These are phyloP conservation scores for Dyspetes luteomarginatus DNA, from an alignment of 2,888 invertebrate species.

Conservation along the genomic window DNA sequence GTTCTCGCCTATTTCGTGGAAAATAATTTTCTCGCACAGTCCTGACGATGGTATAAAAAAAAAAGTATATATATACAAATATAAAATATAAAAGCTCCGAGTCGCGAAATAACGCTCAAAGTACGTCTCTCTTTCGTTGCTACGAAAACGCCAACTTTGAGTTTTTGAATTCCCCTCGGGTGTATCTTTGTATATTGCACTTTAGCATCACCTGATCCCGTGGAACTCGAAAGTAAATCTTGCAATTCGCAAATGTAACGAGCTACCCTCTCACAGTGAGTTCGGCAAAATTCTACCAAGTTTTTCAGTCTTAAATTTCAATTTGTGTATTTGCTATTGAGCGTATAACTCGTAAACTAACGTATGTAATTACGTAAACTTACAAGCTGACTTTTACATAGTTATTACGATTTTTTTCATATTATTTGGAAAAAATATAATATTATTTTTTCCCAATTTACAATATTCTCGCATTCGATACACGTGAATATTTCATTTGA, in stretches of 20 bases:
- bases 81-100: slow-evolving; percentile 8
- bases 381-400: too few species aligned
- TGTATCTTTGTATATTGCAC: neutral
- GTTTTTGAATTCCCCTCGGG: slow-evolving; percentile 37
- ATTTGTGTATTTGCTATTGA: too few species aligned
- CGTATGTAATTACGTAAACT: too few species aligned
- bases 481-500: too few species aligned
- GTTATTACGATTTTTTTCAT: too few species aligned
- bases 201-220: neutral
- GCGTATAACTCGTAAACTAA: too few species aligned
- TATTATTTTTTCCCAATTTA: too few species aligned
- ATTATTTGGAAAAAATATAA: too few species aligned
- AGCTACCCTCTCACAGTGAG: neutral
- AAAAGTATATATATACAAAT: neutral
- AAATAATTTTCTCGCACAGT: slow-evolving; percentile 22
- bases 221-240: slow-evolving; percentile 39
- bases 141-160: slow-evolving; percentile 34
- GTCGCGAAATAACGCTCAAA: neutral
- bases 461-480: too few species aligned
- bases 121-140: slow-evolving; percentile 9
- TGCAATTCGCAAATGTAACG: slow-evolving; percentile 41
- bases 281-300: slow-evolving; percentile 19
- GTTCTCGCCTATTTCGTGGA: slow-evolving; percentile 8
- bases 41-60: neutral
- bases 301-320: too few species aligned